phyloP scores from a whole-genome alignment of 2,888 invertebrate genomes.

The Cryptophagus acutangulus region DNA sequence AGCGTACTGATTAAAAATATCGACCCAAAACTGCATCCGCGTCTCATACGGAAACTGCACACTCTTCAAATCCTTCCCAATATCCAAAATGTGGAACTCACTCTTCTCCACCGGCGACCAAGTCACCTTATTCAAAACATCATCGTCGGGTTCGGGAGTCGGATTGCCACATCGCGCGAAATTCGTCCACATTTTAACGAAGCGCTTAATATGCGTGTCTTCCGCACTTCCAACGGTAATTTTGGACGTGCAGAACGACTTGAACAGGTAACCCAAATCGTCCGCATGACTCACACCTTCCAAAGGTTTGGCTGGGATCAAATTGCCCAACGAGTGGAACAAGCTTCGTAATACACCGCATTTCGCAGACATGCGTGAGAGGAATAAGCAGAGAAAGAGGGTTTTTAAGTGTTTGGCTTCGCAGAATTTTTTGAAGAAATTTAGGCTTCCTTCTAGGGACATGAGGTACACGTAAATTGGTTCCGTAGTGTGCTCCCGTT shows the following conservation, averaged over 20 bases:
- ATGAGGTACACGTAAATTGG: constrained; percentile 38
- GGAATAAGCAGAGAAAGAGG: constrained; percentile 26
- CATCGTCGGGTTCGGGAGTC: constrained; percentile 28
- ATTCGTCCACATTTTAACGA: constrained; percentile 41
- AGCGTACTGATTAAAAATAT: constrained; percentile 26
- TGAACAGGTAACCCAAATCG: constrained; percentile 38
- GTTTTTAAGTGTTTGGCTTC: constrained; percentile 29
- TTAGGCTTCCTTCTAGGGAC: constrained; percentile 32
- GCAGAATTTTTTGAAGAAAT: constrained; percentile 34
- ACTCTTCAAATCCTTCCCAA: constrained; percentile 32
- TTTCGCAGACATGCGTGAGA: constrained; percentile 28
- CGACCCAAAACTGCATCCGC: constrained; percentile 39
- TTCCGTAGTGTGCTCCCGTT: constrained; percentile 24
- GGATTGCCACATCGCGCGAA: constrained; percentile 39
- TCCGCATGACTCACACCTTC: constrained; percentile 39
- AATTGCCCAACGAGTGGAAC: constrained; percentile 20
- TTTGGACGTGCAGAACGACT: constrained; percentile 26
- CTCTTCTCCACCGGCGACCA: constrained; percentile 35
- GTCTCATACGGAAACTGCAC: constrained; percentile 33
- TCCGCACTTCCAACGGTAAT: constrained; percentile 29
- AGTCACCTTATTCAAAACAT: constrained; percentile 27
- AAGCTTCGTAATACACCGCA: constrained; percentile 21
- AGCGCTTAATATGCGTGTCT: constrained; percentile 33
- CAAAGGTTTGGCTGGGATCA: constrained; percentile 21
- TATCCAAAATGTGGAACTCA: constrained; percentile 34